Evolutionary conservation across 2,113 vertebrate species (phyloP).

Genomic region (Laterallus jamaicensis): DNA sequence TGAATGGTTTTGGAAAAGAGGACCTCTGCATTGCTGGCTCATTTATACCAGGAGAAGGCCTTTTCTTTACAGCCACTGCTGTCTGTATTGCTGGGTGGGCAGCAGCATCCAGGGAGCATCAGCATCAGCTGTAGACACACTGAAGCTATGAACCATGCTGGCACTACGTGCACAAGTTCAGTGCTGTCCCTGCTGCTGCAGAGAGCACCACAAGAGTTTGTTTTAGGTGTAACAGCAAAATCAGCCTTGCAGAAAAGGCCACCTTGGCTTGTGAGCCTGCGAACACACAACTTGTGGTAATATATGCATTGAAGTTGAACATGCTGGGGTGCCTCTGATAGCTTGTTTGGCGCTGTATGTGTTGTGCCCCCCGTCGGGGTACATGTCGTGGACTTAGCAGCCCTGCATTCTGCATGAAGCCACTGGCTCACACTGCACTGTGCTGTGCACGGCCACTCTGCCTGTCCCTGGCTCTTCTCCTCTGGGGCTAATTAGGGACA

Average conservation of each 20-base stretch:
- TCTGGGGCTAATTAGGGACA: neutral
- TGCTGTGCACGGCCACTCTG: neutral
- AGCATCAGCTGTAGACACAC: neutral
- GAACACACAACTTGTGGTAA: neutral
- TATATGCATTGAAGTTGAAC: neutral
- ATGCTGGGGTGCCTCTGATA: neutral
- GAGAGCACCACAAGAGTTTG: neutral
- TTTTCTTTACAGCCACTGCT: neutral
- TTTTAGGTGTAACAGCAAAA: neutral
- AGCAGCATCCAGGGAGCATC: neutral
- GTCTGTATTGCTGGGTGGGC: neutral
- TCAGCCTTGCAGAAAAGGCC: neutral
- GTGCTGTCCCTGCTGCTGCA: neutral
- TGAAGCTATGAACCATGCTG: neutral
- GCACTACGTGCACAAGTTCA: rapidly evolving
- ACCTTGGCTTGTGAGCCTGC: neutral
- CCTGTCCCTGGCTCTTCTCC: neutral
- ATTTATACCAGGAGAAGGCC: neutral
- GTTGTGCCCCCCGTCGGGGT: rapidly evolving
- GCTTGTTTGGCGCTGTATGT: neutral
- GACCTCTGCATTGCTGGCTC: neutral
- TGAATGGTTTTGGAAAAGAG: neutral
- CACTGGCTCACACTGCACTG: neutral
- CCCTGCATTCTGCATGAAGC: neutral
- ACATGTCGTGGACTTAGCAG: neutral